phyloP scores from a whole-genome alignment of 2,888 invertebrate species.

The Pemphredon lugubris region DNA sequence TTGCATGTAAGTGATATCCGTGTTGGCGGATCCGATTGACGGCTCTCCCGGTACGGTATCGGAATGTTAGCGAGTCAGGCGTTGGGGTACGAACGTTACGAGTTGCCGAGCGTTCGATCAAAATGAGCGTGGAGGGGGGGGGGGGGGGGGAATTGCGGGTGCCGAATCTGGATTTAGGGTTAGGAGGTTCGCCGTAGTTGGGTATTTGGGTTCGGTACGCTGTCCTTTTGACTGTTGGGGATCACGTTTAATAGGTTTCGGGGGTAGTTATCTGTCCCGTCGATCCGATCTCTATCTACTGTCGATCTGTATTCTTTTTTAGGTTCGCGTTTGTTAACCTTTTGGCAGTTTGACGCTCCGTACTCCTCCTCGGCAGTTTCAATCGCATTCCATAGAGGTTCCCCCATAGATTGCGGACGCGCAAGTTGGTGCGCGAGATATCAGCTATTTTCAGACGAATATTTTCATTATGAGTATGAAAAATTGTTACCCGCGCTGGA shows the following conservation, averaged over 20 bases:
- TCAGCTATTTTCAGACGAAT: slow-evolving; percentile 33
- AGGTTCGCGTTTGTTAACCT: too few species aligned
- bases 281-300: too few species aligned
- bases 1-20: slow-evolving; percentile 79
- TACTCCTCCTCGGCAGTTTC: too few species aligned
- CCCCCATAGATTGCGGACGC: background rate
- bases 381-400: background rate
- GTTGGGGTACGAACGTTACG: slow-evolving; percentile 27
- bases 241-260: background rate
- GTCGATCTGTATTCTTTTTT: too few species aligned
- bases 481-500: slow-evolving; percentile 36
- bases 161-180: background rate
- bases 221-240: background rate
- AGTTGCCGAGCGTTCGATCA: slow-evolving; percentile 21
- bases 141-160: slow-evolving; percentile 4
- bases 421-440: slow-evolving; percentile 23
- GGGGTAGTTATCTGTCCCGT: too few species aligned
- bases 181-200: background rate
- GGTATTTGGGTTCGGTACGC: background rate
- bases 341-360: too few species aligned
- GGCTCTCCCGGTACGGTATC: slow-evolving; percentile 66
- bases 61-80: slow-evolving; percentile 67
- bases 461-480: slow-evolving; percentile 50
- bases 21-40: slow-evolving; percentile 76
- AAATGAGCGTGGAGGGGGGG: slow-evolving; percentile 6